phyloP scores from a whole-genome alignment of 2,113 vertebrate genomes.

The Eclectus roratus region DNA sequence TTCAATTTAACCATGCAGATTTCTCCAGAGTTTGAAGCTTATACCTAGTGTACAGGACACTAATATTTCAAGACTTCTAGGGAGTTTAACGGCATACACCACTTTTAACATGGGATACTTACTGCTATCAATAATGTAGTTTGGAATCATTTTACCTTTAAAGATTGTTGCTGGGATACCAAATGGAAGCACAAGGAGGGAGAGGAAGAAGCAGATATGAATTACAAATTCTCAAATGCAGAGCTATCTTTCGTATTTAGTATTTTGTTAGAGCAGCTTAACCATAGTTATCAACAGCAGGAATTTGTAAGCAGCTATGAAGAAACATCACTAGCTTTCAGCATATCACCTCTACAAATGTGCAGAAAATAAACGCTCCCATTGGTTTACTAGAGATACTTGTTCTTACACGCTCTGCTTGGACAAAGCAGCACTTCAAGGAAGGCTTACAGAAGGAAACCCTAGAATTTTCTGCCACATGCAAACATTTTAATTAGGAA shows the following conservation, averaged over 20 bases:
- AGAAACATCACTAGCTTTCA: neutral
- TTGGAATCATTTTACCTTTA: constrained; percentile 89
- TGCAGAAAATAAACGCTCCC: neutral
- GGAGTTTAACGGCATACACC: neutral
- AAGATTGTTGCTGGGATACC: constrained; percentile 87
- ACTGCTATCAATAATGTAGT: constrained; percentile 89
- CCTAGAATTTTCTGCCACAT: neutral
- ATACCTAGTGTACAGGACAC: neutral
- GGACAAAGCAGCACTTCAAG: neutral
- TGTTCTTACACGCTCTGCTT: neutral
- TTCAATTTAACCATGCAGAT: neutral
- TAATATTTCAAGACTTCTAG: neutral
- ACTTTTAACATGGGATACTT: constrained; percentile 75
- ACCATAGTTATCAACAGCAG: neutral
- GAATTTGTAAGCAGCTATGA: neutral
- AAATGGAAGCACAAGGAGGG: constrained; percentile 66
- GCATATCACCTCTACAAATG: neutral
- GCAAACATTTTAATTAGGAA: neutral
- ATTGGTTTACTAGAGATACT: neutral
- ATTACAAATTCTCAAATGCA: constrained; percentile 64
- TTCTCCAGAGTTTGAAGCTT: neutral
- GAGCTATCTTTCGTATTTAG: neutral
- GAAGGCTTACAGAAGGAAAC: neutral
- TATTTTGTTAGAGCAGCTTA: neutral
- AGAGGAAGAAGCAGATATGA: constrained; percentile 68